Evolutionary conservation across 2,888 invertebrate species (phyloP).

Genomic region (Neria commutata): DNA sequence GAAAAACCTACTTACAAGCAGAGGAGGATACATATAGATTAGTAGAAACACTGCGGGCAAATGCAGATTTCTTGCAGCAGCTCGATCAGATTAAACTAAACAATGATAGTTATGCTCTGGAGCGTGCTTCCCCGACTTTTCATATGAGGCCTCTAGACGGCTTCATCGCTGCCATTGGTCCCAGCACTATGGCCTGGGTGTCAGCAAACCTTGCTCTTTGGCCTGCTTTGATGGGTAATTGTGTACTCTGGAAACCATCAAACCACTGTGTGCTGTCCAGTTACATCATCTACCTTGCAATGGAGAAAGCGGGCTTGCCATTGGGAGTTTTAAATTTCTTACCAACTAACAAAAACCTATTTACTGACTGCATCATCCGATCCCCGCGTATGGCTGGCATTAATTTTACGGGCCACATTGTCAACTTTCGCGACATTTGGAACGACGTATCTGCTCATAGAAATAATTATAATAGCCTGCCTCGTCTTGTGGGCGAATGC

Average conservation of each 20-base stretch:
- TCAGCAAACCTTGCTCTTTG: conserved; percentile 91
- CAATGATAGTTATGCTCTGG: conserved; percentile 73
- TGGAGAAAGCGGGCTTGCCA: conserved; percentile 91
- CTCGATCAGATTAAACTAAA: conserved; percentile 66
- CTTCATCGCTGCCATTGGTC: conserved; percentile 92
- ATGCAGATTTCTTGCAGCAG: conserved; percentile 74
- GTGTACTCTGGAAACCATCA: conserved; percentile 95
- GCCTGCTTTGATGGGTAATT: conserved; percentile 87
- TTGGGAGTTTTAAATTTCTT: conserved; percentile 95
- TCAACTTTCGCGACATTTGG: conserved; percentile 90
- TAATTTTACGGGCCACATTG: conserved; percentile 95
- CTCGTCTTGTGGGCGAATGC: conserved; percentile 90
- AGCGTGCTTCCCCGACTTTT: conserved; percentile 76
- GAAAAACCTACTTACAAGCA: background rate
- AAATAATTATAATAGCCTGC: conserved; percentile 80
- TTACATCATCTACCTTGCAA: conserved; percentile 85
- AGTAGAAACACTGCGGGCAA: conserved; percentile 81
- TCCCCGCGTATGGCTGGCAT: conserved; percentile 85
- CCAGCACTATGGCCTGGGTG: conserved; percentile 98
- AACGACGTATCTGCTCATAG: conserved; percentile 85
- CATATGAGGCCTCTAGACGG: conserved; percentile 90
- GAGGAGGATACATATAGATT: conserved; percentile 86
- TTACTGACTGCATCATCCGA: conserved; percentile 82
- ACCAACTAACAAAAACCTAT: conserved; percentile 90
- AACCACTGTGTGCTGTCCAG: conserved; percentile 92